A percentile compares a stretch with the other conserved stretches of the same genome.
These are phyloP conservation scores for Macaca mulatta DNA, from an alignment of 2,113 vertebrate genomes.

Conservation along the genomic window DNA sequence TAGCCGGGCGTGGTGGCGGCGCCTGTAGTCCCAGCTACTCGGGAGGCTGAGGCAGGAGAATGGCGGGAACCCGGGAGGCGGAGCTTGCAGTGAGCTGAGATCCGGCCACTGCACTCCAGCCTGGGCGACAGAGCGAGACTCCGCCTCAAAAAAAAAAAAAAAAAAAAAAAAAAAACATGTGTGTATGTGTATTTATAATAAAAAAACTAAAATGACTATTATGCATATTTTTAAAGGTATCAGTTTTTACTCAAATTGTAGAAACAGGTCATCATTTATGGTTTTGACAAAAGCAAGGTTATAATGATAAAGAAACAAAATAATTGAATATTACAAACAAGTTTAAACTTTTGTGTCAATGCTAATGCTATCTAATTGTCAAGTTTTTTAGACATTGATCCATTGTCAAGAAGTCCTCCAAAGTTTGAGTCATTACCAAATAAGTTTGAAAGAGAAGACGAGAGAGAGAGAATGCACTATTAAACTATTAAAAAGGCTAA, in stretches of 20 bases:
- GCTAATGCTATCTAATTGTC: not conserved
- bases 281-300: slow-evolving; percentile 71
- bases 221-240: slow-evolving; percentile 75
- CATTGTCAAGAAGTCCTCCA: not conserved
- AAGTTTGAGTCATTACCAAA: not conserved
- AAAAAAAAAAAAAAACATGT: too few species aligned
- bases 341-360: slow-evolving; percentile 13
- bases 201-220: slow-evolving; percentile 78
- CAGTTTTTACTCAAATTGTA: slow-evolving; percentile 76
- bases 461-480: not conserved
- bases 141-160: too few species aligned
- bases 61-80: too few species aligned
- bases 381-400: not conserved
- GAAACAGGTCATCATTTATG: slow-evolving; percentile 70
- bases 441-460: not conserved
- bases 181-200: slow-evolving; percentile 40
- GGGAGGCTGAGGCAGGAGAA: too few species aligned
- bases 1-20: too few species aligned
- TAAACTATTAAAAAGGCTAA: not conserved
- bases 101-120: too few species aligned
- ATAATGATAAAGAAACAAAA: slow-evolving; percentile 54
- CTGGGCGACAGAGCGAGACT: too few species aligned
- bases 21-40: too few species aligned
- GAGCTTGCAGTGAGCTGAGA: too few species aligned
- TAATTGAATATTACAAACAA: slow-evolving; percentile 47